Conservation (phyloP, 2,888 invertebrate species). For the Platypus cylindrus region DNA sequence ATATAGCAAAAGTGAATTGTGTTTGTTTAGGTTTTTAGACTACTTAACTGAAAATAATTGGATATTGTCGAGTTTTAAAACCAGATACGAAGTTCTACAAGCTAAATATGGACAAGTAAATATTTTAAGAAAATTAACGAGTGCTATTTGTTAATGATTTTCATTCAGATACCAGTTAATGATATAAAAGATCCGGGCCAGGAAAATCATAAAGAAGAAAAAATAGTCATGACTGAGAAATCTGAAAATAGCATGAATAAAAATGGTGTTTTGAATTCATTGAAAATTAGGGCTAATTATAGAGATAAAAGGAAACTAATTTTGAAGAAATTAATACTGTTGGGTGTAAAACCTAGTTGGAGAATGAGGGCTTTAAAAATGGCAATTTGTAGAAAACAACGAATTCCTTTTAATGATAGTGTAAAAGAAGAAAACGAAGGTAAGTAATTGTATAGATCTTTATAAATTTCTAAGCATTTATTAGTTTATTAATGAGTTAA, state of each 20-base stretch:
- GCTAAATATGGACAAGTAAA: constrained; percentile 36
- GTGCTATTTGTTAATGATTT: constrained; percentile 1
- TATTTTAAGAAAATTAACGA: neutral
- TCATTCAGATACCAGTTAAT: constrained; percentile 7
- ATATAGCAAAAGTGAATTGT: constrained; percentile 43
- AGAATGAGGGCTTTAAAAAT: constrained; percentile 34
- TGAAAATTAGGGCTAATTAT: constrained; percentile 30
- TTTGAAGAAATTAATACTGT: constrained; percentile 31
- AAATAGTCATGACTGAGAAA: constrained; percentile 29
- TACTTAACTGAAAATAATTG: constrained; percentile 37
- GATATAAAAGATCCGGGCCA: constrained; percentile 12
- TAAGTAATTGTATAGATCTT: constrained; percentile 8
- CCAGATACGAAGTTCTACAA: constrained; percentile 36
- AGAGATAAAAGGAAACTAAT: constrained; percentile 32
- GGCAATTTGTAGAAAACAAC: constrained; percentile 32
- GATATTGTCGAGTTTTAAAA: constrained; percentile 38
- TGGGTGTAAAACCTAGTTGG: constrained; percentile 33
- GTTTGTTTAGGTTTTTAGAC: constrained; percentile 42
- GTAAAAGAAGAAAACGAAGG: constrained; percentile 26
- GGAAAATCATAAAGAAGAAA: constrained; percentile 18
- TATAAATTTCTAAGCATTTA: too few species aligned
- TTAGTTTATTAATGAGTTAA: constrained; percentile 9
- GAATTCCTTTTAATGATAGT: constrained; percentile 24
- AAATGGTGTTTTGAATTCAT: constrained; percentile 25
- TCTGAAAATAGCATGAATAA: constrained; percentile 21